These are phyloP conservation scores for Arenaria interpres DNA, from an alignment of 2,113 vertebrate genomes.

Conservation along the genomic window DNA sequence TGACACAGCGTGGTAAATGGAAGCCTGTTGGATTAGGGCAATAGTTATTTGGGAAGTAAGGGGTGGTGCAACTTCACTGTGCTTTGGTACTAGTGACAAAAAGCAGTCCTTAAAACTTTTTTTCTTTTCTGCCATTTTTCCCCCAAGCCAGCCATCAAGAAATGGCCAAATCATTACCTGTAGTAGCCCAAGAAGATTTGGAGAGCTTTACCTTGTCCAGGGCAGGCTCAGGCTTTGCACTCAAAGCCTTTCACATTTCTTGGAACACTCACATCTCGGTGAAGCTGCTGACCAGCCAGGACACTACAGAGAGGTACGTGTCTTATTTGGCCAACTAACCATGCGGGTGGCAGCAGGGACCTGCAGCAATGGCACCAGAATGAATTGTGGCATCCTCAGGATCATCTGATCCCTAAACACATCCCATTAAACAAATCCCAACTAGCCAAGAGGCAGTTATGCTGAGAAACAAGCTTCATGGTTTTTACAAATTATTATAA, in stretches of 20 bases:
- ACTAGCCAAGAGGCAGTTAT: neutral
- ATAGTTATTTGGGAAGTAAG: neutral
- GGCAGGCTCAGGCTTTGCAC: constrained; percentile 27
- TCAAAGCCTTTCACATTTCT: constrained; percentile 56
- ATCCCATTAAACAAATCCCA: neutral
- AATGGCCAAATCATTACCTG: constrained; percentile 55
- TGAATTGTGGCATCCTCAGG: rapidly evolving
- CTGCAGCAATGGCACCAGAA: neutral
- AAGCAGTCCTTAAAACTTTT: neutral
- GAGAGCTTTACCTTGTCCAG: constrained; percentile 31
- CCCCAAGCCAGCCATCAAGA: neutral
- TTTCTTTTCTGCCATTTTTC: neutral
- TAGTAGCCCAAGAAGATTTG: constrained; percentile 48
- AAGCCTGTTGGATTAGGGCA: neutral
- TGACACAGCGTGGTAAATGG: neutral
- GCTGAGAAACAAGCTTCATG: neutral
- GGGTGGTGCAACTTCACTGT: neutral
- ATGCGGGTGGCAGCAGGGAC: rapidly evolving
- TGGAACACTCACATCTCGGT: constrained; percentile 24
- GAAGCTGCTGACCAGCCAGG: constrained; percentile 52
- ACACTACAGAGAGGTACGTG: constrained; percentile 1
- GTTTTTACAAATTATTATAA: neutral
- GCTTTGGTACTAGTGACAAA: neutral
- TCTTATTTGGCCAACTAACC: neutral
- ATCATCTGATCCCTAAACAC: neutral